Evolutionary conservation across 1,140 invertebrate genomes (phyloP).

Genomic region (Thaumetopoea pityocampa): DNA sequence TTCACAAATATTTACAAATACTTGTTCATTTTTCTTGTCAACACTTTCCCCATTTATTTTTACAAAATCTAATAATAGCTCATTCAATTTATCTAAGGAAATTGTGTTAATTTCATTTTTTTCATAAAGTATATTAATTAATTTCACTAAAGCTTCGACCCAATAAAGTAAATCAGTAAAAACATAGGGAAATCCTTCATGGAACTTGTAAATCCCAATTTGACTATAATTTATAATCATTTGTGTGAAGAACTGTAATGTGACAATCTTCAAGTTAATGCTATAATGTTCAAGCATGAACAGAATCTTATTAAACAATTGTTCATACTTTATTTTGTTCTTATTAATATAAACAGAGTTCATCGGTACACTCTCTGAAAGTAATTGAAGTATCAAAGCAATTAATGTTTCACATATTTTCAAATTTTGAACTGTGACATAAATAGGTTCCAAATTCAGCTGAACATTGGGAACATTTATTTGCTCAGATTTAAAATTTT

Average conservation of each 20-base stretch:
- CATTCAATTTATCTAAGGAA: constrained; percentile 39
- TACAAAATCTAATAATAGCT: constrained; percentile 30
- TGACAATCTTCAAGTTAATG: constrained; percentile 50
- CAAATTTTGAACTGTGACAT: constrained; percentile 50
- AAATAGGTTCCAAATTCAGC: constrained; percentile 69
- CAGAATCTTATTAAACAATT: constrained; percentile 37
- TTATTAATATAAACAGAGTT: constrained; percentile 34
- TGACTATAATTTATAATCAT: constrained; percentile 44
- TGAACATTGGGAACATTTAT: constrained; percentile 58
- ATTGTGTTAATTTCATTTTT: constrained; percentile 40
- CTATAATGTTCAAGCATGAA: constrained; percentile 54
- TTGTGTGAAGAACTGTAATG: constrained; percentile 58
- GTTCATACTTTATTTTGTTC: constrained; percentile 24
- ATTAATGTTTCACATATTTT: constrained; percentile 53
- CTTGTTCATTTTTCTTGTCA: constrained; percentile 26
- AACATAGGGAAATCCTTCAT: constrained; percentile 30
- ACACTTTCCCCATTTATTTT: constrained; percentile 23
- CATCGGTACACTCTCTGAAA: constrained; percentile 45
- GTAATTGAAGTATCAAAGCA: constrained; percentile 43
- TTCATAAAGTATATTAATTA: constrained; percentile 38
- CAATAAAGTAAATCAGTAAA: constrained; percentile 34
- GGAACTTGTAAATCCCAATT: constrained; percentile 33
- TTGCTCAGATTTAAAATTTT: constrained; percentile 65
- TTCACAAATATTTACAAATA: constrained; percentile 36
- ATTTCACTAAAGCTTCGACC: constrained; percentile 40